Conservation (phyloP, 2,888 invertebrate genomes). For the Drosophila lacicola region DNA sequence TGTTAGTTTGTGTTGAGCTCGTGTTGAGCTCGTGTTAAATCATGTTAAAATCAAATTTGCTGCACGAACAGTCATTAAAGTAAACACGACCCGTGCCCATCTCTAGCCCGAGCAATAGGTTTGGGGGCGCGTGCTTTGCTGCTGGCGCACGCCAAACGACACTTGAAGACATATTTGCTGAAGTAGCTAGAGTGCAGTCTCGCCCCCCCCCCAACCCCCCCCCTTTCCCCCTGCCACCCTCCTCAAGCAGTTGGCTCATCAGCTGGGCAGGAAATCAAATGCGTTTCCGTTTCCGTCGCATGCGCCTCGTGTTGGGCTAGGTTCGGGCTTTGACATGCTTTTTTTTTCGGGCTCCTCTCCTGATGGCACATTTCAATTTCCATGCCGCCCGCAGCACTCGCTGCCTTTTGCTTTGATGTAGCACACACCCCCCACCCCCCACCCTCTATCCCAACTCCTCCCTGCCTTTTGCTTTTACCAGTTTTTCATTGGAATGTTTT, state of each 20-base stretch:
- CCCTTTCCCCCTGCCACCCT: not conserved
- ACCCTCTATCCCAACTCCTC: not conserved
- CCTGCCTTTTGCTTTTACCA: slow-evolving; percentile 18
- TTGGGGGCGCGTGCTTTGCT: not conserved
- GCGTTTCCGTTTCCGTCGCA: slow-evolving; percentile 62
- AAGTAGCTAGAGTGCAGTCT: slow-evolving; percentile 66
- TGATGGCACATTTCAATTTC: slow-evolving; percentile 68
- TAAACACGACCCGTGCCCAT: not conserved
- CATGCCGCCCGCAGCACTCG: slow-evolving; percentile 73
- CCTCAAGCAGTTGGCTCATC: slow-evolving; percentile 21
- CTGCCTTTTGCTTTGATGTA: slow-evolving; percentile 75
- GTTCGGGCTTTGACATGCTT: slow-evolving; percentile 44
- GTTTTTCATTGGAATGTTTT: slow-evolving; percentile 41
- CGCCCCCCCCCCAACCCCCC: not conserved
- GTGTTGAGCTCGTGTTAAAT: too few relatives aligned
- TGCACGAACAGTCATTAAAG: too few relatives aligned
- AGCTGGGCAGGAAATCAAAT: slow-evolving; percentile 69
- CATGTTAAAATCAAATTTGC: too few relatives aligned
- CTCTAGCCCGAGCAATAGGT: not conserved
- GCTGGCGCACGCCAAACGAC: slow-evolving; percentile 31
- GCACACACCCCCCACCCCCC: not conserved
- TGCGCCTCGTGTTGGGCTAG: slow-evolving; percentile 49
- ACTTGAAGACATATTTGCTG: slow-evolving; percentile 70
- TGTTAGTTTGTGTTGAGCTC: not conserved
- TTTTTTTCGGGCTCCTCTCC: slow-evolving; percentile 18